Conservation (phyloP, 1,140 invertebrate species). For the Hylaeus volcanicus region DNA sequence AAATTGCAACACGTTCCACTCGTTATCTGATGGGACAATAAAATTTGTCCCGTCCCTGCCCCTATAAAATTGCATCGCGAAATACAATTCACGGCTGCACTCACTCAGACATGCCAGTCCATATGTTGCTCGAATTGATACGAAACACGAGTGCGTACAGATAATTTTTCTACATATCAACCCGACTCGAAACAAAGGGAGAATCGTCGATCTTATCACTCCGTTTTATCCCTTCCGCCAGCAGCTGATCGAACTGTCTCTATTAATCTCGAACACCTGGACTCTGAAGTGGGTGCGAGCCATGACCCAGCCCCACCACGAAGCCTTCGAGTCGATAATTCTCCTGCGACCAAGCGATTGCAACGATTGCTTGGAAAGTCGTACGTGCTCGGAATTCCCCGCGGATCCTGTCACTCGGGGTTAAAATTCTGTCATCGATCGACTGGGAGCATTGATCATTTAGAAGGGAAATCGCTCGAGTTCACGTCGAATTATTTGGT, state of each 20-base stretch:
- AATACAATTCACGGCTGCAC: too few species aligned
- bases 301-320: slow-evolving; percentile 39
- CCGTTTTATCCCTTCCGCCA: slow-evolving; percentile 27
- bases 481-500: too few species aligned
- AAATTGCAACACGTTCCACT: too few species aligned
- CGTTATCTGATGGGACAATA: too few species aligned
- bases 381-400: background rate
- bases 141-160: background rate
- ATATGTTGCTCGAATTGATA: background rate
- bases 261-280: slow-evolving; percentile 72
- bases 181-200: background rate
- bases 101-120: background rate
- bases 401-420: background rate
- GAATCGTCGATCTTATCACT: slow-evolving; percentile 31
- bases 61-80: too few species aligned
- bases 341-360: background rate
- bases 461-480: background rate
- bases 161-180: slow-evolving; percentile 4
- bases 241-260: slow-evolving; percentile 61
- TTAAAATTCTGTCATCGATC: background rate
- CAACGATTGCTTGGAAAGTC: slow-evolving; percentile 3
- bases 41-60: too few species aligned
- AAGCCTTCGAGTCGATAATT: slow-evolving; percentile 15
- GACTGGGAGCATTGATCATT: background rate
- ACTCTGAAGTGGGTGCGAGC: slow-evolving; percentile 53